Conservation (phyloP, 1,140 invertebrate species). For the Danaus plexippus region DNA sequence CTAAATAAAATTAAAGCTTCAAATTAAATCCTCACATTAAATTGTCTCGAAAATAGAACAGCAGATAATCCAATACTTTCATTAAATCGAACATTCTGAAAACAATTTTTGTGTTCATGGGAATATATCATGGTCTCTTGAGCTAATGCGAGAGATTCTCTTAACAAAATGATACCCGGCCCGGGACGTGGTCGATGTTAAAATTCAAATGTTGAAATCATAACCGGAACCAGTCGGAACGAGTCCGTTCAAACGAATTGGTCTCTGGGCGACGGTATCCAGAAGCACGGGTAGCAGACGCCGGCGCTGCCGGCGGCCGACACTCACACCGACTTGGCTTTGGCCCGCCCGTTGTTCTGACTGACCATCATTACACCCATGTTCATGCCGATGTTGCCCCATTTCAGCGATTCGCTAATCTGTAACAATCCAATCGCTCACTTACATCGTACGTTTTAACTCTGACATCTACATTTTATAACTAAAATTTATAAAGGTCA, state of each 20-base stretch:
- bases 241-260: constrained; percentile 38
- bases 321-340: constrained; percentile 67
- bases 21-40: constrained; percentile 21
- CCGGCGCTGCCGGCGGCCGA: constrained; percentile 45
- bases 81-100: too few relatives aligned
- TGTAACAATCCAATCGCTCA: constrained; percentile 59
- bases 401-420: constrained; percentile 78
- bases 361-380: constrained; percentile 75
- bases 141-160: constrained; percentile 22
- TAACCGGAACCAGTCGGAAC: too few relatives aligned
- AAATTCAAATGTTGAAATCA: constrained; percentile 1
- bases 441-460: too few relatives aligned
- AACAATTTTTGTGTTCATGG: too few relatives aligned
- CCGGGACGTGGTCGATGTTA: constrained; percentile 1
- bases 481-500: neutral
- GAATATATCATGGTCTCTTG: too few relatives aligned
- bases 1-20: constrained; percentile 28
- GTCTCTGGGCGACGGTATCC: constrained; percentile 43
- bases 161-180: constrained; percentile 8
- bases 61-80: too few relatives aligned
- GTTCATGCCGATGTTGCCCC: constrained; percentile 78
- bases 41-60: too few relatives aligned
- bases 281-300: constrained; percentile 56
- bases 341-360: constrained; percentile 62
- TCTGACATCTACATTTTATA: too few relatives aligned